Evolutionary conservation across 1,140 invertebrate species (phyloP).

Genomic region (Lethrus apterus): DNA sequence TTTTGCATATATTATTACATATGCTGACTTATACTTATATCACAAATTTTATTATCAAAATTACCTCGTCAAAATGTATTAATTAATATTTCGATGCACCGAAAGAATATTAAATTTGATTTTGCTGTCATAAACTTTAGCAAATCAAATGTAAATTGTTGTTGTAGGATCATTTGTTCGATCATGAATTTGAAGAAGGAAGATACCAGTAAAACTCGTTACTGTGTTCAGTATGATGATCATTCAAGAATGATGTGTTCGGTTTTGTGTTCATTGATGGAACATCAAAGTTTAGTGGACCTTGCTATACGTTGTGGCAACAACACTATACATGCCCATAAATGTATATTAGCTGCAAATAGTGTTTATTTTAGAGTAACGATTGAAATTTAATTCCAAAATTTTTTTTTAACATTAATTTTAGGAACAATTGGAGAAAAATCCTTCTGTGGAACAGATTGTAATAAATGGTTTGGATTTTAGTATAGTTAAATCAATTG

Average conservation of each 20-base stretch:
- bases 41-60: no score
- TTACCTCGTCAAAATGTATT: no score
- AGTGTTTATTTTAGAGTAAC: constrained; percentile 28
- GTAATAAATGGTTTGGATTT: constrained; percentile 36
- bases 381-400: background rate
- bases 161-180: no score
- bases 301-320: constrained; percentile 37
- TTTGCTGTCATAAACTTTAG: no score
- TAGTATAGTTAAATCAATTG: constrained; percentile 31
- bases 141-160: no score
- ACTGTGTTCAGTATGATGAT: constrained; percentile 33
- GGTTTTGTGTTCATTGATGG: constrained; percentile 35
- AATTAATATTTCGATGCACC: no score
- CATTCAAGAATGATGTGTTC: constrained; percentile 29
- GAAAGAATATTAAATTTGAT: no score
- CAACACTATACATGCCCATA: constrained; percentile 37
- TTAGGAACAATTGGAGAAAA: constrained; percentile 27
- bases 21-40: no score
- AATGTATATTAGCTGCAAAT: constrained; percentile 36
- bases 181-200: constrained; percentile 14
- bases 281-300: constrained; percentile 39
- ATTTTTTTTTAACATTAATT: background rate
- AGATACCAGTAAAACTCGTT: constrained; percentile 20
- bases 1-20: no score
- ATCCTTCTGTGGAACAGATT: constrained; percentile 30